Conservation (phyloP, 2,797 vertebrate species). For the Notolabrus celidotus region DNA sequence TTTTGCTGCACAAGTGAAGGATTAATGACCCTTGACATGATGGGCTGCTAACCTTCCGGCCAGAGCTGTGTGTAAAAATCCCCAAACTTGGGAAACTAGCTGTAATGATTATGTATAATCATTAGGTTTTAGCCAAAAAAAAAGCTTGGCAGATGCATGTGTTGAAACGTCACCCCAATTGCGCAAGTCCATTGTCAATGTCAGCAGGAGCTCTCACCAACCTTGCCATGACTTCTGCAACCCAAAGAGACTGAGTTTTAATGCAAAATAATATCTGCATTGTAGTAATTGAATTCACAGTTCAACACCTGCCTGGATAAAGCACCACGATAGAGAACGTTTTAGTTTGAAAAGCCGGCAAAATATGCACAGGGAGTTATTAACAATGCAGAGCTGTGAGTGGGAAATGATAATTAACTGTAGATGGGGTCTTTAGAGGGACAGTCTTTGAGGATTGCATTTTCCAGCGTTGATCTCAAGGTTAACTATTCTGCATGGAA, state of each 20-base stretch:
- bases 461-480: slow-evolving; percentile 65
- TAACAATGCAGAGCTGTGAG: slow-evolving; percentile 59
- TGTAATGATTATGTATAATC: slow-evolving; percentile 2
- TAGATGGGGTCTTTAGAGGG: slow-evolving; percentile 54
- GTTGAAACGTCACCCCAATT: slow-evolving; percentile 15
- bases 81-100: slow-evolving; percentile 8
- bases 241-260: slow-evolving; percentile 7
- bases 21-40: slow-evolving; percentile 43
- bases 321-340: slow-evolving; percentile 33
- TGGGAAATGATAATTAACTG: slow-evolving; percentile 69
- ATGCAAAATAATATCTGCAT: slow-evolving; percentile 24
- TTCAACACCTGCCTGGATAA: slow-evolving; percentile 26
- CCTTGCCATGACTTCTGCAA: slow-evolving; percentile 7
- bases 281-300: slow-evolving; percentile 28
- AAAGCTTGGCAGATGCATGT: slow-evolving; percentile 1
- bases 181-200: neutral
- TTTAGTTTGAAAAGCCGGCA: slow-evolving; percentile 34
- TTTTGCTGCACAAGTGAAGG: slow-evolving; percentile 46
- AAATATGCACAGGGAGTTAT: slow-evolving; percentile 50
- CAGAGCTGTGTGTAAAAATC: slow-evolving; percentile 1
- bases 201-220: neutral
- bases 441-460: slow-evolving; percentile 65
- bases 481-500: slow-evolving; percentile 73
- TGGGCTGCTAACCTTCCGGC: slow-evolving; percentile 7
- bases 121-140: neutral